Evolutionary conservation across 2,888 invertebrate species (phyloP), one percentile per base, ranked within the genome.

Genomic region (Rugalucina vietnamica): DNA sequence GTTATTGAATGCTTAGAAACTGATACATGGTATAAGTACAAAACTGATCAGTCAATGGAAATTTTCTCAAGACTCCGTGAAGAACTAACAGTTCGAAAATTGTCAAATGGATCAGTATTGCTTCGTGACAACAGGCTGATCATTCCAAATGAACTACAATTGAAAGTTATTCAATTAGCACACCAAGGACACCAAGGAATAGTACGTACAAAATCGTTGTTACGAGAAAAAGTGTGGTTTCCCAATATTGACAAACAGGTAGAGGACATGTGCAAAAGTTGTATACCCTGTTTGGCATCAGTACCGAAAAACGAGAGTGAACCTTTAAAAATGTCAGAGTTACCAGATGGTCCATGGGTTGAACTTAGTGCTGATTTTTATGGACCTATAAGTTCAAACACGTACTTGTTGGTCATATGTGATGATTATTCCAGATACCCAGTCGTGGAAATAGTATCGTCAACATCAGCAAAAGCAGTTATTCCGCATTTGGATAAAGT

Each of bases 141-240:
- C 0, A 50, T 87, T 76, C 79, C 88, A 27, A 69, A 21, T 18
- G 43, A 24, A n/a, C 32, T 90, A 21, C 79, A 81, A 34, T 57
- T 78, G 2, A 37, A 65, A 71, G 87, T 84, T 24, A 70, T 90
- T 12, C 37, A 77, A 12, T 18, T 89, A 24, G 89, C 86, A 27
- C 91, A 91, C 70, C 85, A 87, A 71, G 85, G 91, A 10, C 90
- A 91, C 65, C 88, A 89, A 76, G 90, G 90, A 18, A 70, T 90
- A 4, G 76, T 75, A 12, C 50, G 75, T 32, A 89, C 88, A 10
- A 91, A 90, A 79, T 73, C 81, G 0, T 84, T 83, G n/a, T 34
- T 89, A 2, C 81, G 79, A 27, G 83, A 82, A 39, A 90, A 85
- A 69, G 87, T 85, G 10, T 91, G 80, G 89, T 91, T 91, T 79